Evolutionary conservation across 2,113 vertebrate species (phyloP).

Genomic region (Potamarius usumacintae): DNA sequence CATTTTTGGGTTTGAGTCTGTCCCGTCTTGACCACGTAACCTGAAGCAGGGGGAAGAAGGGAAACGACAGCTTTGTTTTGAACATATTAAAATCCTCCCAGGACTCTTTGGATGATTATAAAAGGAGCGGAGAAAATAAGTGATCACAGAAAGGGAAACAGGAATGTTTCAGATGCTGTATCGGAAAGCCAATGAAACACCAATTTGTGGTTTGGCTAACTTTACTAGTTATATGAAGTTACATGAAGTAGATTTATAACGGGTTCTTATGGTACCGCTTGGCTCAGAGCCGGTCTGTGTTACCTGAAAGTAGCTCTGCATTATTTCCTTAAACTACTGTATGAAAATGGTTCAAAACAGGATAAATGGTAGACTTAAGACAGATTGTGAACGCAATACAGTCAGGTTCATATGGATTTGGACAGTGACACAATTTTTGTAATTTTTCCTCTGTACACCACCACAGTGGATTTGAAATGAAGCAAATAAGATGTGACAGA

Average conservation of each 20-base stretch:
- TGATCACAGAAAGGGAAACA: constrained; percentile 39
- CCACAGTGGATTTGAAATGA: too few relatives aligned
- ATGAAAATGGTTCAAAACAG: constrained; percentile 20
- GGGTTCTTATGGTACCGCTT: background rate
- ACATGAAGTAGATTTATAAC: constrained; percentile 38
- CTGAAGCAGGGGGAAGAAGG: constrained; percentile 31
- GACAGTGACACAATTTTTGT: too few relatives aligned
- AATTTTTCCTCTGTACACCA: too few relatives aligned
- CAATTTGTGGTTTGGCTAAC: constrained; percentile 36
- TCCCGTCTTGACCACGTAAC: constrained; percentile 47
- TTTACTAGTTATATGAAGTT: constrained; percentile 31
- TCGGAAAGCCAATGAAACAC: constrained; percentile 22
- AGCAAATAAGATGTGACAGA: too few relatives aligned
- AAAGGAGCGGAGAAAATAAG: constrained; percentile 23
- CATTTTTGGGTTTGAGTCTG: constrained; percentile 39
- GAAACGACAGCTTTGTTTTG: constrained; percentile 25
- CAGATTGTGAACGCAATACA: constrained; percentile 19
- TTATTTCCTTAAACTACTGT: constrained; percentile 30
- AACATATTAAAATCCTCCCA: constrained; percentile 38
- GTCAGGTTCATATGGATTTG: too few relatives aligned
- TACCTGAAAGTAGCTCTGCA: constrained; percentile 41
- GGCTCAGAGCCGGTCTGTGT: constrained; percentile 1
- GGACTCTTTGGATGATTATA: constrained; percentile 37
- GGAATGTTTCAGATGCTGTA: constrained; percentile 18
- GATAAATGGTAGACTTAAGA: constrained; percentile 17